Percentiles rank a stretch among this genome's conserved stretches.
Evolutionary conservation across 1,140 invertebrate genomes (phyloP).

Genomic region (Phocides pigmalion): DNA sequence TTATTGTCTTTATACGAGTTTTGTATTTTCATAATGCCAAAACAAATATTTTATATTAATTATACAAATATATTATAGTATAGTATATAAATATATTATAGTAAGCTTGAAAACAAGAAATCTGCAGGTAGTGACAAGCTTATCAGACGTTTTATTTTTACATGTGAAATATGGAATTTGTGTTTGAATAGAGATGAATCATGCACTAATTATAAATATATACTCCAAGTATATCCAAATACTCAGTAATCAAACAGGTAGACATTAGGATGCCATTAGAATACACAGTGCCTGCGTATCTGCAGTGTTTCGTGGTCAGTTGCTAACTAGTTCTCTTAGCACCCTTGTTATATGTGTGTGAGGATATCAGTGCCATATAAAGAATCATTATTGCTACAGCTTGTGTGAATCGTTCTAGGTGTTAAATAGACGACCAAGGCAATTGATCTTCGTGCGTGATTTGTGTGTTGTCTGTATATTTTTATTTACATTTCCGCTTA

Average conservation of each 20-base stretch:
- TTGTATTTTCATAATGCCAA: too few species aligned
- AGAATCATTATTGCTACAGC: conserved; percentile 73
- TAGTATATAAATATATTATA: too few species aligned
- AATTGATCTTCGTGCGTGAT: conserved; percentile 39
- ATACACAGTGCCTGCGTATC: neutral
- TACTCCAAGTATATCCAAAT: too few species aligned
- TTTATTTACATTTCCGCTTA: conserved; percentile 1
- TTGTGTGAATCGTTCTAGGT: conserved; percentile 61
- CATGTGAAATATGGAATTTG: too few species aligned
- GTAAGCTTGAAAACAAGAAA: too few species aligned
- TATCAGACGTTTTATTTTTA: too few species aligned
- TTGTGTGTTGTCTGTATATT: conserved; percentile 15
- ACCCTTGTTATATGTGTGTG: conserved; percentile 49
- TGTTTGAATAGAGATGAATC: too few species aligned
- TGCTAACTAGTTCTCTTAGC: conserved; percentile 62
- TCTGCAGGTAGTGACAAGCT: too few species aligned
- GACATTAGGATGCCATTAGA: neutral
- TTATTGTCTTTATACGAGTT: too few species aligned
- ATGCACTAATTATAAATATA: too few species aligned
- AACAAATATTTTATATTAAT: neutral
- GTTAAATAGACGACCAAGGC: conserved; percentile 70
- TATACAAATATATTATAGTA: too few species aligned
- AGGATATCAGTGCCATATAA: conserved; percentile 70
- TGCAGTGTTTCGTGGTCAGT: conserved; percentile 24
- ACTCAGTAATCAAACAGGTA: neutral